Base-by-base conservation (phyloP, 2,797 vertebrate species). In the Eleutherodactylus coqui region DNA sequence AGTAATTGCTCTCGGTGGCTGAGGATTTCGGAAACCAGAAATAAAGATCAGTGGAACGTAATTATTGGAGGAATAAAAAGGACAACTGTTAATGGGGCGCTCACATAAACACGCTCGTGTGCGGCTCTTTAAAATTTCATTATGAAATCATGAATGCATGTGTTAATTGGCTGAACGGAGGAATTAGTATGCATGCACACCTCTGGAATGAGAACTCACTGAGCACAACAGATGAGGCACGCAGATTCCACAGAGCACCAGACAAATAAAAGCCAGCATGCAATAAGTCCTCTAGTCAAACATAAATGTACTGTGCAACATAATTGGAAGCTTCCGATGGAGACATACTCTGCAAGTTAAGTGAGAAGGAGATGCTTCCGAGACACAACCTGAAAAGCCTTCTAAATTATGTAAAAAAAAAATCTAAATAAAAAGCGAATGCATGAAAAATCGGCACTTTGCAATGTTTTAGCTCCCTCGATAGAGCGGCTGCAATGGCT, bases 61-160 rank as follows among this genome's bases (percentile, higher is more conserved):
- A 75, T 43, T 49, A 80, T 82, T 62, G 14, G 47, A 34, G 36
- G 27, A 9, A 58, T 38, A 55, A 16, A 75, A 29, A 64, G 27
- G 16, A 62, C 27, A 49, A 83, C 32, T 55, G 49, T n/a, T 73
- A 79, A 79, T 72, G 24, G 49, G 24, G 32, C 38, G 45, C 19
- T 38, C 27, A 47, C 27, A 60, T 45, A 43, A 64, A 76, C 62
- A 72, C 38, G 19, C n/a, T 70, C 45, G 41, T 49, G 49, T 6
- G 36, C 36, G 79, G 89, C 27, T 82, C 58, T 82, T 90, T 88
- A 82, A 84, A 90, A 89, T 90, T 91, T 89, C 89, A 88, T 89
- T 89, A 86, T 75, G 64, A 67, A 90, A 90, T 88, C 32, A 73
- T 89, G 79, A 16, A 90, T 49, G 72, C 78, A 41, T 41, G 29